phyloP scores from a whole-genome alignment of 2,888 invertebrate genomes.

The Colletes collaris region DNA sequence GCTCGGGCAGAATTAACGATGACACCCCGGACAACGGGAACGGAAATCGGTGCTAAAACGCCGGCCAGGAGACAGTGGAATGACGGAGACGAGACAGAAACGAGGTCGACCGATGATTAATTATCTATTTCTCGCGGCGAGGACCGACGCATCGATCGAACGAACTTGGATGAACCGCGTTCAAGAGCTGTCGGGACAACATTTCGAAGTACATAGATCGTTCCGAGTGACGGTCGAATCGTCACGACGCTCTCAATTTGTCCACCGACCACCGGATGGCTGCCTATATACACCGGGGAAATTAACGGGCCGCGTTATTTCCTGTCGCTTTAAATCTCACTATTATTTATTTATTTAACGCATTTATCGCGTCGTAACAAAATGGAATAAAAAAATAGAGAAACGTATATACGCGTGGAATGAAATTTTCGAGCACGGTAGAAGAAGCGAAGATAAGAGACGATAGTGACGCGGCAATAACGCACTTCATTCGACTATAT shows the following conservation, averaged over 20 bases:
- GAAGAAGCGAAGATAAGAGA: too few relatives aligned
- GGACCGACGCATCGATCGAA: slow-evolving; percentile 51
- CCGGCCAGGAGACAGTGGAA: slow-evolving; percentile 23
- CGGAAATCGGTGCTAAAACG: slow-evolving; percentile 40
- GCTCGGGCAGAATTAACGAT: slow-evolving; percentile 41
- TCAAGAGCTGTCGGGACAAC: slow-evolving; percentile 16
- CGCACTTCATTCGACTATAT: too few relatives aligned
- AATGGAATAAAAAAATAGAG: too few relatives aligned
- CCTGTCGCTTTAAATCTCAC: slow-evolving; percentile 9
- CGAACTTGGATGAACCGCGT: slow-evolving; percentile 20
- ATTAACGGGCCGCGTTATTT: slow-evolving; percentile 21
- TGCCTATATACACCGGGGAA: background rate
- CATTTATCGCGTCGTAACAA: too few relatives aligned
- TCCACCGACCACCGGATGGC: slow-evolving; percentile 1
- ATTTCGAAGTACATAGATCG: slow-evolving; percentile 30
- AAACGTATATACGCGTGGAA: too few relatives aligned
- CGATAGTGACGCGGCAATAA: too few relatives aligned
- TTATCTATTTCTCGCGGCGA: slow-evolving; percentile 48
- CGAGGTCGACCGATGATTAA: slow-evolving; percentile 60
- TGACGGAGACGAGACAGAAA: slow-evolving; percentile 40
- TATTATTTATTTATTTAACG: background rate
- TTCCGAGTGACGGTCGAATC: slow-evolving; percentile 9
- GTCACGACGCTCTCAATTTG: slow-evolving; percentile 25
- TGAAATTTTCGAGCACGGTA: too few relatives aligned
- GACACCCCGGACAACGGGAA: slow-evolving; percentile 41